Evolutionary conservation across 2,888 invertebrate genomes (phyloP).

Genomic region (Macrosoma leucophasiata): DNA sequence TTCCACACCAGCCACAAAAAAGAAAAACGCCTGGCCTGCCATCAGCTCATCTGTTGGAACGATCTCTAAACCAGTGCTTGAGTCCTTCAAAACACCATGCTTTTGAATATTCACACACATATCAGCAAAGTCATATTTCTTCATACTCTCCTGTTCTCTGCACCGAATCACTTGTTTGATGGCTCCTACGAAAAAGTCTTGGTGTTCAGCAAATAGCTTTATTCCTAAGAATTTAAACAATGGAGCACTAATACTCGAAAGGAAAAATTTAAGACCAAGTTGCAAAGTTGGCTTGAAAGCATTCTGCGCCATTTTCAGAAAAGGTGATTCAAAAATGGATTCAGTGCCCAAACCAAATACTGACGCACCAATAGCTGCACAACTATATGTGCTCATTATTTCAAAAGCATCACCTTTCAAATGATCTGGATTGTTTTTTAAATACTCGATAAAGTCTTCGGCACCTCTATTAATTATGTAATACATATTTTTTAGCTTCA

Average conservation of each 20-base stretch:
- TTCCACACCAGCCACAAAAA: constrained; percentile 53
- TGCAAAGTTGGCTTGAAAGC: constrained; percentile 17
- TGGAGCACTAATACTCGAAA: constrained; percentile 19
- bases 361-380: constrained; percentile 36
- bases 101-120: constrained; percentile 46
- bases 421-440: constrained; percentile 35
- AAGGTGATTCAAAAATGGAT: constrained; percentile 39
- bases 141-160: constrained; percentile 36
- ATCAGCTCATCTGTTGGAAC: constrained; percentile 44
- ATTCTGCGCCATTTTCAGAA: constrained; percentile 27
- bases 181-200: constrained; percentile 44
- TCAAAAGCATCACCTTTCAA: constrained; percentile 27
- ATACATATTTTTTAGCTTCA: constrained; percentile 40
- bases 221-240: constrained; percentile 32
- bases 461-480: constrained; percentile 35
- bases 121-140: constrained; percentile 49
- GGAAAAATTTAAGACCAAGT: constrained; percentile 24
- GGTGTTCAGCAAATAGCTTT: constrained; percentile 37
- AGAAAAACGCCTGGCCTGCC: constrained; percentile 50
- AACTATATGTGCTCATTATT: constrained; percentile 28
- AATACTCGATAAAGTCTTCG: constrained; percentile 29
- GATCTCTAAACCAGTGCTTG: constrained; percentile 34
- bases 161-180: constrained; percentile 43
- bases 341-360: constrained; percentile 45
- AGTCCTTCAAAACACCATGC: constrained; percentile 37